These are phyloP conservation scores for Cephus sareptanus DNA, from an alignment of 2,888 invertebrate genomes.

Conservation along the genomic window DNA sequence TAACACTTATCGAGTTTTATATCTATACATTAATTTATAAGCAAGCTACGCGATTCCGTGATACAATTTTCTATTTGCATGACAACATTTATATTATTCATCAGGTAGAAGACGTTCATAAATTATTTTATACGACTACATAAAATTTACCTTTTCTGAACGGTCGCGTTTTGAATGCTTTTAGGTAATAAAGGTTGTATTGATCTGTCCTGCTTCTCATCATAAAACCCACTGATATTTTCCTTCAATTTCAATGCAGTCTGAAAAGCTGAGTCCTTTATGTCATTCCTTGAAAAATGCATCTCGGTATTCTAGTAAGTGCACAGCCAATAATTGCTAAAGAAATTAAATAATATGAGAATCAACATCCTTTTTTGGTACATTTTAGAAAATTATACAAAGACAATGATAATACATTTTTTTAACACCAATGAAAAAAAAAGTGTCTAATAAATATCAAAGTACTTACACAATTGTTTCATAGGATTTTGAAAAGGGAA, in stretches of 20 bases:
- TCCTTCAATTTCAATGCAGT: neutral
- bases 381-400: too few species aligned
- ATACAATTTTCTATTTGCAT: neutral
- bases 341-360: neutral
- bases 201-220: neutral
- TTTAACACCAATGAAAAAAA: too few species aligned
- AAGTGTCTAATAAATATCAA: too few species aligned
- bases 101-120: neutral
- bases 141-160: neutral
- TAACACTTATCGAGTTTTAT: neutral
- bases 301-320: neutral
- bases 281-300: neutral
- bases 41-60: neutral
- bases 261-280: neutral
- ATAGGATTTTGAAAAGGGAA: neutral
- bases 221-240: neutral
- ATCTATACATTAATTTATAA: neutral
- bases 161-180: neutral
- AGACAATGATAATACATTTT: too few species aligned
- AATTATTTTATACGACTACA: neutral
- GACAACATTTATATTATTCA: neutral
- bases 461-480: too few species aligned
- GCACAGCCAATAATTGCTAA: neutral
- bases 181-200: neutral
- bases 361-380: neutral